A percentile compares a stretch with the other conserved stretches of the same genome.
These are phyloP conservation scores for Arenaria interpres DNA, from an alignment of 2,113 vertebrate species.

Conservation along the genomic window DNA sequence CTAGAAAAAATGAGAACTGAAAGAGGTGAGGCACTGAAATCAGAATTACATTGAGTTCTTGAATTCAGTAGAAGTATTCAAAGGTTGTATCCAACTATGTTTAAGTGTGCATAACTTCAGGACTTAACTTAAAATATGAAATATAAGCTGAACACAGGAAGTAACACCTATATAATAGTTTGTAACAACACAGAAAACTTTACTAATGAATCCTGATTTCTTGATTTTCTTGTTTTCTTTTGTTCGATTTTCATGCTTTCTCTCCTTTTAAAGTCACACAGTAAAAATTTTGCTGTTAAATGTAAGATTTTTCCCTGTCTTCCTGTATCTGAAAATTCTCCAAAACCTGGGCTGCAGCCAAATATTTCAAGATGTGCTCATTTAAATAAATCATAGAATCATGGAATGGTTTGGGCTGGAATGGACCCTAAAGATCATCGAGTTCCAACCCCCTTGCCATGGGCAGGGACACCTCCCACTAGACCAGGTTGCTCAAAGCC, in stretches of 20 bases:
- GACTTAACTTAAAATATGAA: background rate
- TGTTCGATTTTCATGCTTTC: background rate
- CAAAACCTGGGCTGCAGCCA: background rate
- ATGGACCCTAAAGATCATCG: too few species aligned
- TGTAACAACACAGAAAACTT: background rate
- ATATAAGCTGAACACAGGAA: background rate
- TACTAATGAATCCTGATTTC: background rate
- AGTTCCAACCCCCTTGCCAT: too few species aligned
- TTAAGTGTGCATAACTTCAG: background rate
- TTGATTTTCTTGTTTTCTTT: background rate
- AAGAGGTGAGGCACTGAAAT: background rate
- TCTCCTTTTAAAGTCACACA: background rate
- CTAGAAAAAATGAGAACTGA: background rate
- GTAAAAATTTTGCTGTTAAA: background rate
- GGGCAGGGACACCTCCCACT: too few species aligned
- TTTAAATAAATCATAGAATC: background rate
- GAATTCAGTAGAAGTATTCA: background rate
- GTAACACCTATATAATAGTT: background rate
- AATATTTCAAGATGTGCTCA: background rate
- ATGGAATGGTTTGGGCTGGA: too few species aligned
- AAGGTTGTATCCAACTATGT: background rate
- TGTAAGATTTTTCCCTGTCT: background rate
- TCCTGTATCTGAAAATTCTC: background rate
- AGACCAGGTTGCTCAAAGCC: too few species aligned
- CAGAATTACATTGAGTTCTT: background rate